phyloP scores from a whole-genome alignment of 2,888 invertebrate genomes.

The Deilephila elpenor region DNA sequence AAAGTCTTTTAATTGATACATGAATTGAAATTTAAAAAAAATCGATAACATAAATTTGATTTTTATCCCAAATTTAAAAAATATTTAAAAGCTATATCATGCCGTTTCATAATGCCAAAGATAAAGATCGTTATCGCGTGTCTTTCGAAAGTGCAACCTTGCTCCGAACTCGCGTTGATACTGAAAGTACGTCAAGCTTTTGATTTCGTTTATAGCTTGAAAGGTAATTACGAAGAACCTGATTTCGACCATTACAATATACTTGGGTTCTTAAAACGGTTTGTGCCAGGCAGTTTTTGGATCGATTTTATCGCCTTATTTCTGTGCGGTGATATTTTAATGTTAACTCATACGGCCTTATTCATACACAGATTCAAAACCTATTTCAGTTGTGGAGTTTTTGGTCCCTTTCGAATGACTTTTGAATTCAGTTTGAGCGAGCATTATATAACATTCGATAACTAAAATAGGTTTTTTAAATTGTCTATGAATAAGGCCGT shows the following conservation, averaged over 20 bases:
- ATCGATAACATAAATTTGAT: too few species aligned
- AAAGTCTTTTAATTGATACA: too few species aligned
- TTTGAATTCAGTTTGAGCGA: too few species aligned
- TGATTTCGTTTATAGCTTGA: constrained; percentile 19
- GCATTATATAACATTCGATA: too few species aligned
- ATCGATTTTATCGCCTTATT: not conserved
- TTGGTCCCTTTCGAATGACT: too few species aligned
- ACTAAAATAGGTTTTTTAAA: too few species aligned
- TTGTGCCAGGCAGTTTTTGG: not conserved
- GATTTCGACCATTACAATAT: not conserved
- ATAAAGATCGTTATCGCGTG: constrained; percentile 23
- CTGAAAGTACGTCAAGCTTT: constrained; percentile 26
- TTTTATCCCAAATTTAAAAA: not conserved
- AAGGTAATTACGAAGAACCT: constrained; percentile 13
- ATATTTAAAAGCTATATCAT: not conserved
- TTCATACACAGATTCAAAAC: too few species aligned
- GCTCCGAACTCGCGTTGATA: constrained; percentile 28
- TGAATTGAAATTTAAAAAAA: not conserved
- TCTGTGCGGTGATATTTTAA: too few species aligned
- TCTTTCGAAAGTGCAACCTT: constrained; percentile 31
- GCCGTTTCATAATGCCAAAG: constrained; percentile 18
- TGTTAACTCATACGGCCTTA: too few species aligned
- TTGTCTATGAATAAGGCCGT: too few species aligned
- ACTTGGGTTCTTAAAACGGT: not conserved
- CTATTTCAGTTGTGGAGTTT: too few species aligned